Percentiles rank a stretch among this genome's conserved stretches.
phyloP scores from a whole-genome alignment of 2,113 vertebrate genomes.

The Ceratotherium simum region DNA sequence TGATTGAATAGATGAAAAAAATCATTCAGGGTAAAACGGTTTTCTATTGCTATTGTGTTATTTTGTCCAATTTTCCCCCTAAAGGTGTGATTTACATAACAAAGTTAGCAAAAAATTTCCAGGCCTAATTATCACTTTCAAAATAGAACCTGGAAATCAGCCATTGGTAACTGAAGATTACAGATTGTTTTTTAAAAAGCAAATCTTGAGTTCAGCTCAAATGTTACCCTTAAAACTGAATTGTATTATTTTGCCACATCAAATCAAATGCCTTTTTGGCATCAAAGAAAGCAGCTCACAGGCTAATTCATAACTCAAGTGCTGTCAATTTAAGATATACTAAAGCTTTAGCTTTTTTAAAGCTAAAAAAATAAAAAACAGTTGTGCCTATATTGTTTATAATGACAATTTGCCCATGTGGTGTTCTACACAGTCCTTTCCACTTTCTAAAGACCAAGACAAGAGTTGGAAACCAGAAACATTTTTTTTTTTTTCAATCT shows the following conservation, averaged over 20 bases:
- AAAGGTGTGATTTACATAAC: slow-evolving; percentile 84
- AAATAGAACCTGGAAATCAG: slow-evolving; percentile 83
- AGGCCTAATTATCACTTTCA: slow-evolving; percentile 83
- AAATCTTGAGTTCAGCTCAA: slow-evolving; percentile 79
- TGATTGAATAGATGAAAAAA: slow-evolving; percentile 66
- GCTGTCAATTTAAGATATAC: slow-evolving; percentile 46
- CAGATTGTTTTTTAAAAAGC: slow-evolving; percentile 79
- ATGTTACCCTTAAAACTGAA: slow-evolving; percentile 72
- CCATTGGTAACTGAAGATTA: slow-evolving; percentile 82
- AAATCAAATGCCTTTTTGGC: slow-evolving; percentile 70
- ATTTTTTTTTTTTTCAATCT: neutral
- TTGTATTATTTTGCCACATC: slow-evolving; percentile 72
- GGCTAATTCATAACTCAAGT: slow-evolving; percentile 67
- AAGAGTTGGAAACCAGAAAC: slow-evolving; percentile 39
- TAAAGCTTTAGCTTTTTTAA: slow-evolving; percentile 59
- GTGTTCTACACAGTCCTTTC: neutral
- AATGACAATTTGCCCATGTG: slow-evolving; percentile 54
- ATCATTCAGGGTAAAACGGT: slow-evolving; percentile 67
- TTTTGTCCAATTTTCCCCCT: slow-evolving; percentile 68
- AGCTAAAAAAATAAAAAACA: slow-evolving; percentile 44
- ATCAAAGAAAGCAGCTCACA: slow-evolving; percentile 58
- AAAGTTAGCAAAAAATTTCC: slow-evolving; percentile 80
- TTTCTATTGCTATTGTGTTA: slow-evolving; percentile 80
- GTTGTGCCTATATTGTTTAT: slow-evolving; percentile 58
- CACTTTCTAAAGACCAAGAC: slow-evolving; percentile 50